phyloP scores from a whole-genome alignment of 2,113 vertebrate species.

The Sphaerodactylus townsendi region DNA sequence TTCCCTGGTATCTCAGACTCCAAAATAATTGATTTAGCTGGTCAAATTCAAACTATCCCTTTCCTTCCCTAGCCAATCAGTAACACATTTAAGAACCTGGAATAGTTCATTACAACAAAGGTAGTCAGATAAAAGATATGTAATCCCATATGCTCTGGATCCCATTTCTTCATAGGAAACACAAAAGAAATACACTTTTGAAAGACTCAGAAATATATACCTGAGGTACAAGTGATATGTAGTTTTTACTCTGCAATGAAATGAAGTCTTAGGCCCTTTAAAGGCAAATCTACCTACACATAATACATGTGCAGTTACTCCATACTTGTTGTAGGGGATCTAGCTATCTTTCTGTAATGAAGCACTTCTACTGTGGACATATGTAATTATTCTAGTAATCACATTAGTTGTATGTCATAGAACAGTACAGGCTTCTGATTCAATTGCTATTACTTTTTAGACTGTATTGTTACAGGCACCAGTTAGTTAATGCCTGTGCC shows the following conservation, averaged over 20 bases:
- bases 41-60: background rate
- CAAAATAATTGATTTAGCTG: background rate
- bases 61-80: background rate
- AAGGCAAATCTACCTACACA: background rate
- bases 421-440: too few species aligned
- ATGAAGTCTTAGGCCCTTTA: background rate
- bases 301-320: too few species aligned
- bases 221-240: background rate
- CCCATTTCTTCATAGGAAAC: background rate
- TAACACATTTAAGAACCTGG: background rate
- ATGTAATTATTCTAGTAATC: too few species aligned
- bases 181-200: background rate
- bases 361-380: too few species aligned
- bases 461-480: too few species aligned
- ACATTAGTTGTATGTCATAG: too few species aligned
- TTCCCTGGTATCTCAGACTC: background rate
- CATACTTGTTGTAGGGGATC: too few species aligned
- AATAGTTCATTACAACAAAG: background rate
- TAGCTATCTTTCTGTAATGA: too few species aligned
- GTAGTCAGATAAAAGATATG: background rate
- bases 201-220: background rate
- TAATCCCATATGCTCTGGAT: background rate
- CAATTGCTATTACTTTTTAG: too few species aligned
- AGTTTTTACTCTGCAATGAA: background rate
- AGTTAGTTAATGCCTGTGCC: too few species aligned